These are phyloP conservation scores for Thyatira batis DNA, from an alignment of 2,888 invertebrate genomes.

Conservation along the genomic window DNA sequence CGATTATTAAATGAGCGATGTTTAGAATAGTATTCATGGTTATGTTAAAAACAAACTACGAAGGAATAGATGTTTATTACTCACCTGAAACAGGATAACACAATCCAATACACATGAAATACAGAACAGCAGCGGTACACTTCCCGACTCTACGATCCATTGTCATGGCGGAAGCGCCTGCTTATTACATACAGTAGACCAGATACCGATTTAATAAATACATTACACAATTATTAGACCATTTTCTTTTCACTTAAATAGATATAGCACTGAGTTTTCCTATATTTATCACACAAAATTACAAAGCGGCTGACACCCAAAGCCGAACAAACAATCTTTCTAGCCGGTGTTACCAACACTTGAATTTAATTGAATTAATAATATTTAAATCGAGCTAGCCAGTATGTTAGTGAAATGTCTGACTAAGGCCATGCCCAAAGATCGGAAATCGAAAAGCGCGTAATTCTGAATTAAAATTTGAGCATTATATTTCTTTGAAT, in stretches of 20 bases:
- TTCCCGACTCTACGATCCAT: conserved; percentile 68
- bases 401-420: no score
- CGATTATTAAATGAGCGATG: not conserved
- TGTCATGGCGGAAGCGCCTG: conserved; percentile 77
- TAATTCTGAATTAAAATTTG: no score
- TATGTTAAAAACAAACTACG: conserved; percentile 19
- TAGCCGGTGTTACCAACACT: conserved; percentile 45
- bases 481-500: no score
- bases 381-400: conserved; percentile 5
- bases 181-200: conserved; percentile 62
- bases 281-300: conserved; percentile 67
- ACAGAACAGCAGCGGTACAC: conserved; percentile 66
- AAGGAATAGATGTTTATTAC: conserved; percentile 45
- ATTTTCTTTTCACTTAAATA: conserved; percentile 63
- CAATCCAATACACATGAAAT: conserved; percentile 71
- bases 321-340: conserved; percentile 78
- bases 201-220: conserved; percentile 51
- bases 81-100: conserved; percentile 70
- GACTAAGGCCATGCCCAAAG: no score
- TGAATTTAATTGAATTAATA: no score
- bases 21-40: conserved; percentile 9
- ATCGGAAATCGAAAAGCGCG: no score
- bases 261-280: conserved; percentile 62
- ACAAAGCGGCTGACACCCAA: conserved; percentile 78
- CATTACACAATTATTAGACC: conserved; percentile 65